phyloP scores from a whole-genome alignment of 2,797 vertebrate species.

The Gymnoscopelus microlampas region DNA sequence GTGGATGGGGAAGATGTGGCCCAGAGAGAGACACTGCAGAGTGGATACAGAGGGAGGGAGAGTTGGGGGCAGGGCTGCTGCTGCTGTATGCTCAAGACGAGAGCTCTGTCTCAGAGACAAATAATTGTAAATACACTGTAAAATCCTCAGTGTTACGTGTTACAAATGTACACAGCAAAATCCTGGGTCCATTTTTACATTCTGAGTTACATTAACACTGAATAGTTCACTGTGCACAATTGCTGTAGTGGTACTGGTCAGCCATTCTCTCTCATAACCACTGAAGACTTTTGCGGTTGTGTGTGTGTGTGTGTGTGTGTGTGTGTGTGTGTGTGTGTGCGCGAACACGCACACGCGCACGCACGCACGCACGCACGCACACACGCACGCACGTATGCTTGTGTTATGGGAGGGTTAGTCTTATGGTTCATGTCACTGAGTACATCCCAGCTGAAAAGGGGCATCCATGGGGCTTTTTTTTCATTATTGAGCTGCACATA shows the following conservation, averaged over 20 bases:
- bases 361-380: too few species aligned
- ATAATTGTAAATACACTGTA: conserved; percentile 2
- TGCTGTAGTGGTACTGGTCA: too few species aligned
- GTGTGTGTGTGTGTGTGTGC: conserved; percentile 6
- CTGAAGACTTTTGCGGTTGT: background rate
- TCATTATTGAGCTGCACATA: conserved; percentile 46
- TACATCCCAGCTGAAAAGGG: conserved; percentile 50
- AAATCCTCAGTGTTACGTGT: too few species aligned
- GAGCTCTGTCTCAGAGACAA: conserved; percentile 14
- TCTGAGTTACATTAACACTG: too few species aligned
- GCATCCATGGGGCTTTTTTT: conserved; percentile 39
- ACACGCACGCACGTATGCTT: background rate
- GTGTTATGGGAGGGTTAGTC: background rate
- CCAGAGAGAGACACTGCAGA: conserved; percentile 58
- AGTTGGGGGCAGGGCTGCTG: conserved; percentile 24
- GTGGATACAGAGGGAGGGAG: conserved; percentile 43
- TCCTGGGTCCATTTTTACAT: too few species aligned
- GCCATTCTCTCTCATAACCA: background rate
- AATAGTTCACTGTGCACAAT: too few species aligned
- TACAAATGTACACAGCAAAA: too few species aligned
- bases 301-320: conserved; percentile 8
- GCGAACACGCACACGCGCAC: too few species aligned
- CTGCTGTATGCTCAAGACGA: conserved; percentile 39
- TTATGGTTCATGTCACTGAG: conserved; percentile 37
- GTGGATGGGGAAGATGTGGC: conserved; percentile 71